Conservation (phyloP, 2,113 vertebrate genomes). For the Abramis brama region DNA sequence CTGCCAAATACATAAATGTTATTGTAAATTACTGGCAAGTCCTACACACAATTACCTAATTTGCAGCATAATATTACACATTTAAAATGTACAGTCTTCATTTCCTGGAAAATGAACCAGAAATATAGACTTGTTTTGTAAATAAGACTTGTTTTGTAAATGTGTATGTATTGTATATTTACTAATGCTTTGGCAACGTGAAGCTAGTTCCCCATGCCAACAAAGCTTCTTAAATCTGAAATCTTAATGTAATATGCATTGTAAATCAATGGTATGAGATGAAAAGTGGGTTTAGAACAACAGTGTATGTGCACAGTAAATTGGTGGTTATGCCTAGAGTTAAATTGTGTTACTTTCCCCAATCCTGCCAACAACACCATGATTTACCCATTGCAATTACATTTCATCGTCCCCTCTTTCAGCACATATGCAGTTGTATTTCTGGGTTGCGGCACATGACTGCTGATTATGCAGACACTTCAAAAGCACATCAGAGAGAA, state of each 20-base stretch:
- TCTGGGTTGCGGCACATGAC: slow-evolving; percentile 28
- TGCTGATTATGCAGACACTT: slow-evolving; percentile 45
- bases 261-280: background rate
- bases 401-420: slow-evolving; percentile 6
- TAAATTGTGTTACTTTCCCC: slow-evolving; percentile 11
- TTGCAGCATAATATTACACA: background rate
- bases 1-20: too few relatives aligned
- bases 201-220: background rate
- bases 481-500: slow-evolving; percentile 49
- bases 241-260: background rate
- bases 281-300: background rate
- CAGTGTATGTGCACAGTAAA: background rate
- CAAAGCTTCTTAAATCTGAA: background rate
- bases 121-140: too few relatives aligned
- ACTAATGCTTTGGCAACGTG: background rate
- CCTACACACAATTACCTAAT: too few relatives aligned
- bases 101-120: background rate
- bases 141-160: background rate
- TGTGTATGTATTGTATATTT: background rate
- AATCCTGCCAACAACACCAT: background rate
- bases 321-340: slow-evolving; percentile 1
- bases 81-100: background rate
- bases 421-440: background rate
- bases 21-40: too few relatives aligned
- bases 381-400: slow-evolving; percentile 30